Percentiles rank a stretch among this genome's conserved stretches.
phyloP scores from a whole-genome alignment of 1,140 invertebrate species.

The Mercenaria mercenaria region DNA sequence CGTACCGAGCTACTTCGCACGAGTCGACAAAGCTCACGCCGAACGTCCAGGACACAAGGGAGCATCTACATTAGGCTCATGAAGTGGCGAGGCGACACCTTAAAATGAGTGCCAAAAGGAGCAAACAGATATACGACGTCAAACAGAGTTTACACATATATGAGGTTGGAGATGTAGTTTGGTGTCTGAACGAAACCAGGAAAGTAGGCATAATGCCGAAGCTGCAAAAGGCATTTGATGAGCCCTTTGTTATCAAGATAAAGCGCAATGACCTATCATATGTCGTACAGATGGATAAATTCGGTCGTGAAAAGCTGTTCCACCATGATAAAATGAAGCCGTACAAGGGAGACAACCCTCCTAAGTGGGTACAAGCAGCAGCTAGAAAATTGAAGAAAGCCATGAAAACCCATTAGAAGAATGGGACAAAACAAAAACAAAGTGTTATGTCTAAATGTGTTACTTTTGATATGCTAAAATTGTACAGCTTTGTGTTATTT shows the following conservation, averaged over 20 bases:
- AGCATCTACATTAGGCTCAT: neutral
- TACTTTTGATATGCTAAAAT: too few relatives aligned
- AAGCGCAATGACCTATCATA: neutral
- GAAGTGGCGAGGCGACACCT: neutral
- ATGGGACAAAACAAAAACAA: too few relatives aligned
- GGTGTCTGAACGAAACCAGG: neutral
- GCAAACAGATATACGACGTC: neutral
- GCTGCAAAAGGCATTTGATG: neutral
- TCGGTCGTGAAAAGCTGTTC: neutral
- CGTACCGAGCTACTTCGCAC: slow-evolving; percentile 29
- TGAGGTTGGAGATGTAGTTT: neutral
- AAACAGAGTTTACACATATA: neutral
- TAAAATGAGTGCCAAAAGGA: neutral
- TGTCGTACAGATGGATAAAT: neutral
- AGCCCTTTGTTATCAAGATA: neutral
- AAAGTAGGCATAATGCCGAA: neutral
- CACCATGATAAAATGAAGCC: neutral
- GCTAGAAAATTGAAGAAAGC: neutral
- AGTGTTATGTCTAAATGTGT: too few relatives aligned
- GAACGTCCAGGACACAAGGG: neutral
- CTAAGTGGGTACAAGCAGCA: neutral
- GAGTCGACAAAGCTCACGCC: slow-evolving; percentile 31
- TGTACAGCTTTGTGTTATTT: too few relatives aligned
- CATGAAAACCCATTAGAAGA: too few relatives aligned
- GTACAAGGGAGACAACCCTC: neutral